Evolutionary conservation across 2,888 invertebrate species (phyloP).

Genomic region (Plebejus anna): DNA sequence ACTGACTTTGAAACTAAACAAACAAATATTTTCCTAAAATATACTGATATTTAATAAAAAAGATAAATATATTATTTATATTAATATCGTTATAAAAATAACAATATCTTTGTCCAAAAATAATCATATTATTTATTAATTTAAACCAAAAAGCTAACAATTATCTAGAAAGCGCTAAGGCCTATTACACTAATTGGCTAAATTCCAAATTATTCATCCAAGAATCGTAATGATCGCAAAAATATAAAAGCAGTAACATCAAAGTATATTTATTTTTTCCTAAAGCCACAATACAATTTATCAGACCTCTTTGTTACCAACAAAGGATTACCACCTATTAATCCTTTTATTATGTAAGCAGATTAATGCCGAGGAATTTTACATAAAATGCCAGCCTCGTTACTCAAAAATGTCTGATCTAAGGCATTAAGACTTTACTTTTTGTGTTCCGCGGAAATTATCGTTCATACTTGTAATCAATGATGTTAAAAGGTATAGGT

Average conservation of each 20-base stretch:
- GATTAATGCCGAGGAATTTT: neutral
- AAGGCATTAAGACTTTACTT: neutral
- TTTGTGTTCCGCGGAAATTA: neutral
- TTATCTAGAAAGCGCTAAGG: neutral
- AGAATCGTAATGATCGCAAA: neutral
- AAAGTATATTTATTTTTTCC: neutral
- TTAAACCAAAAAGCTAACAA: neutral
- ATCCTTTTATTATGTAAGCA: slow-evolving; percentile 11
- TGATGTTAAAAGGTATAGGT: no score
- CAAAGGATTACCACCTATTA: slow-evolving; percentile 17
- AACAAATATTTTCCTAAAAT: no score
- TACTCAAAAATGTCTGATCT: slow-evolving; percentile 3
- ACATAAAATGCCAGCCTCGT: slow-evolving; percentile 8
- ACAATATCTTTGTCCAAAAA: neutral
- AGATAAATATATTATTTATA: neutral
- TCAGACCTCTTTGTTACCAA: neutral
- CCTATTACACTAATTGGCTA: neutral
- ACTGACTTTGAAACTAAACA: no score
- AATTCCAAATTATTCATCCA: neutral
- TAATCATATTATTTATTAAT: neutral
- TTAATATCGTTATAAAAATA: neutral
- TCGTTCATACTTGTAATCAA: neutral
- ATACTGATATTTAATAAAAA: neutral
- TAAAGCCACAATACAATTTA: slow-evolving; percentile 17
- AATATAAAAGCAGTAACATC: neutral